Conservation (phyloP, 2,888 invertebrate genomes). For the Macropis europaea region DNA sequence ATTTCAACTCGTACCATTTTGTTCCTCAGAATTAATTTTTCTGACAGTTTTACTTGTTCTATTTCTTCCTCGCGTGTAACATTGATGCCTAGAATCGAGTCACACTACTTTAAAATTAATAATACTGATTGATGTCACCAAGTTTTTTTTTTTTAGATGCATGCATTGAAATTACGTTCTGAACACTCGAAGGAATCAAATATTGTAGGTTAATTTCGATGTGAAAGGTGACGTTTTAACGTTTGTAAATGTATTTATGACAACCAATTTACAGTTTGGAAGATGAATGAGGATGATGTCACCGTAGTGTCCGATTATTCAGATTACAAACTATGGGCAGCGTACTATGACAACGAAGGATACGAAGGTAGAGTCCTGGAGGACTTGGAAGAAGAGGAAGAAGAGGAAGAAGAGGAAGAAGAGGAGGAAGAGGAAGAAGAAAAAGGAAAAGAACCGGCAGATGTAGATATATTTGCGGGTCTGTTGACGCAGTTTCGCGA, state of each 20-base stretch:
- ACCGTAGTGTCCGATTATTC: conserved; percentile 1
- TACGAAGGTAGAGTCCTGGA: conserved; percentile 21
- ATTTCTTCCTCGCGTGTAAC: too few species aligned
- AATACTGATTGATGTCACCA: too few species aligned
- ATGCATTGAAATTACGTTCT: too few species aligned
- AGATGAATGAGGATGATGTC: not conserved
- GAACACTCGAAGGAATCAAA: too few species aligned
- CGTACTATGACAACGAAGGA: not conserved
- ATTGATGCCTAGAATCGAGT: too few species aligned
- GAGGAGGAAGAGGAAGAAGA: conserved; percentile 27
- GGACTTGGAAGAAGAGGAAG: conserved; percentile 17
- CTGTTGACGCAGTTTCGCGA: conserved; percentile 7
- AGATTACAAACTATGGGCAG: conserved; percentile 12
- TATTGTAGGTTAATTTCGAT: too few species aligned
- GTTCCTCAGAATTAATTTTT: too few species aligned
- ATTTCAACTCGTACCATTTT: too few species aligned
- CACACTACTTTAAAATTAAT: too few species aligned
- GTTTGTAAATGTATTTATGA: not conserved
- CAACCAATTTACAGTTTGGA: not conserved
- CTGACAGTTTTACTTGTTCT: too few species aligned
- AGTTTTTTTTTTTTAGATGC: too few species aligned
- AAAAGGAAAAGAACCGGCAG: conserved; percentile 1
- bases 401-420: conserved; percentile 13
- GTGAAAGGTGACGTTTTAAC: too few species aligned
- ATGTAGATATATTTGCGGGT: conserved; percentile 16